These are phyloP conservation scores for Lepidostoma basale DNA, from an alignment of 1,140 invertebrate species.

Conservation along the genomic window DNA sequence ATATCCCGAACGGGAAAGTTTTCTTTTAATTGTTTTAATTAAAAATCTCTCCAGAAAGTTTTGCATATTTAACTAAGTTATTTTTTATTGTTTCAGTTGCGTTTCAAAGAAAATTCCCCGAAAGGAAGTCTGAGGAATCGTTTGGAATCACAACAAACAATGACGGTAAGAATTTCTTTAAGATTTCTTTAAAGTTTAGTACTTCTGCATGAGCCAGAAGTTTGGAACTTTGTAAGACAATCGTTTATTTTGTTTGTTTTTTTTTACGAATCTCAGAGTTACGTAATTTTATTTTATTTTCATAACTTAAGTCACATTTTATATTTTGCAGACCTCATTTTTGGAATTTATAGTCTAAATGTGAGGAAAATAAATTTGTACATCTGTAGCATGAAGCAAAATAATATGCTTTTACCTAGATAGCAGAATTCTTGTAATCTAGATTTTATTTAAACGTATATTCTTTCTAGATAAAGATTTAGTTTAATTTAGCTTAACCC, in stretches of 20 bases:
- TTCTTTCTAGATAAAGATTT: no score
- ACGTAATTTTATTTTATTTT: no score
- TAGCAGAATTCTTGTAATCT: no score
- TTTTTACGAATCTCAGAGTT: conserved; percentile 4
- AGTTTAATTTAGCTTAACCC: no score
- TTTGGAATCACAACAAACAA: conserved; percentile 26
- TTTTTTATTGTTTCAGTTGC: conserved; percentile 28
- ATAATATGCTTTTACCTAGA: no score
- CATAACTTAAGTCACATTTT: no score
- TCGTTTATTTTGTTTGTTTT: conserved; percentile 5
- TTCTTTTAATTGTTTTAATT: conserved; percentile 21
- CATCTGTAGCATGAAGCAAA: no score
- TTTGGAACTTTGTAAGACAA: neutral
- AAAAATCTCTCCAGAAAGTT: conserved; percentile 17
- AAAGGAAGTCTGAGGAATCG: conserved; percentile 17
- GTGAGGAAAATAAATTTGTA: no score
- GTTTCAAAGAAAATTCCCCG: conserved; percentile 21
- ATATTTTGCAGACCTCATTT: no score
- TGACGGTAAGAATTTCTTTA: conserved; percentile 25
- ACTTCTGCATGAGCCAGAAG: conserved; percentile 3
- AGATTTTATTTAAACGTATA: no score
- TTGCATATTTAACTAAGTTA: conserved; percentile 17
- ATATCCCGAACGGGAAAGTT: neutral
- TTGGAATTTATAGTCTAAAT: no score
- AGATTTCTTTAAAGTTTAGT: conserved; percentile 12